A percentile compares a stretch with the other conserved stretches of the same genome.
Conservation (phyloP, 2,888 invertebrate species). For the Gerris lacustris region DNA sequence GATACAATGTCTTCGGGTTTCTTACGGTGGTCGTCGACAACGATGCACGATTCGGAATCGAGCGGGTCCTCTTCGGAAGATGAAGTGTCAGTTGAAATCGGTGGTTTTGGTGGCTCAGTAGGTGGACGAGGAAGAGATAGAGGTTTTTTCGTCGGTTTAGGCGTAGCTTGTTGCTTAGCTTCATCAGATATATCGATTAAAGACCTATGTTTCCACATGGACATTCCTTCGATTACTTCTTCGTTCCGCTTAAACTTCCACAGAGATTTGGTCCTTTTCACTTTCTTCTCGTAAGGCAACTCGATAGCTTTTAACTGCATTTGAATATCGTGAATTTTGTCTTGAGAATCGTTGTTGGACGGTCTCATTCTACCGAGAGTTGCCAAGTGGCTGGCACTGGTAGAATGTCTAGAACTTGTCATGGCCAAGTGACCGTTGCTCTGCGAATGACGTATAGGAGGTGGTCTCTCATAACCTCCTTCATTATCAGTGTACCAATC, state of each 20-base stretch:
- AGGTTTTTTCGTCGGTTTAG: constrained; percentile 19
- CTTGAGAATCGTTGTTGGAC: constrained; percentile 39
- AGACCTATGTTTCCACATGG: constrained; percentile 73
- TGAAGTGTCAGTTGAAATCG: constrained; percentile 15
- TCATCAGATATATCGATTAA: constrained; percentile 53
- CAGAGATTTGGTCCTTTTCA: constrained; percentile 72
- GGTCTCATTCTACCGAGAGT: constrained; percentile 43
- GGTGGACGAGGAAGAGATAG: constrained; percentile 16
- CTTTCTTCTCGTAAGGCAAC: constrained; percentile 38
- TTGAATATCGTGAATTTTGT: constrained; percentile 22
- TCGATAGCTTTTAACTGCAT: constrained; percentile 26
- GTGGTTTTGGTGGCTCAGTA: constrained; percentile 19
- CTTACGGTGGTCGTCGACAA: constrained; percentile 59
- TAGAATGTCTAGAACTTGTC: constrained; percentile 23
- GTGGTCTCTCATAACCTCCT: constrained; percentile 15
- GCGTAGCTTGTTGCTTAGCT: constrained; percentile 42
- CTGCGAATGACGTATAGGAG: constrained; percentile 30
- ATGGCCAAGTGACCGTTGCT: constrained; percentile 29
- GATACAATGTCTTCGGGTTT: constrained; percentile 29
- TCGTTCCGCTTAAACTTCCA: constrained; percentile 70
- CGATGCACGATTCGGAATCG: constrained; percentile 52
- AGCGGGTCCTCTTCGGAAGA: constrained; percentile 37
- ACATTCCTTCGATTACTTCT: constrained; percentile 75
- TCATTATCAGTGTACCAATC: constrained; percentile 23
- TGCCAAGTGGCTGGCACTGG: constrained; percentile 35